Conservation (phyloP, 2,888 invertebrate genomes). For the Metallyticus violacea region DNA sequence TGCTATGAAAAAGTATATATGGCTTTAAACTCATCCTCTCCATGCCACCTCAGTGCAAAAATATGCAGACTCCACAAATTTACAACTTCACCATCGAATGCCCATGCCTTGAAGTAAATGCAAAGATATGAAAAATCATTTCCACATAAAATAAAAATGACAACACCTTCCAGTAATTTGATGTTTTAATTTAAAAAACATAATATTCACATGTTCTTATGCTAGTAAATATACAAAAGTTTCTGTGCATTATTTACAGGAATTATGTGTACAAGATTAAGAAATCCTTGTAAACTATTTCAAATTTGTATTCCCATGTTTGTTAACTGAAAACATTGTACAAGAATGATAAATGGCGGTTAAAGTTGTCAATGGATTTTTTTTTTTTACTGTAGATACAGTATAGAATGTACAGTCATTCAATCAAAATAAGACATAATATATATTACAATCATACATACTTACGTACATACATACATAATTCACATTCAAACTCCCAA, state of each 20-base stretch:
- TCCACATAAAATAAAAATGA: too few species aligned
- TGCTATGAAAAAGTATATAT: too few species aligned
- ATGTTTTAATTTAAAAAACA: slow-evolving; percentile 16
- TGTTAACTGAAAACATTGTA: slow-evolving; percentile 15
- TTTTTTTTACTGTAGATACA: slow-evolving; percentile 30
- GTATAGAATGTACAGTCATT: slow-evolving; percentile 33
- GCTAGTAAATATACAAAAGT: slow-evolving; percentile 21
- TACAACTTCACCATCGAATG: too few species aligned
- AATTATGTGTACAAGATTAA: slow-evolving; percentile 23
- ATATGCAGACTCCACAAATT: too few species aligned
- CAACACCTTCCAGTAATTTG: background rate
- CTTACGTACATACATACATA: slow-evolving; percentile 28
- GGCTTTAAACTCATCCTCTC: too few species aligned
- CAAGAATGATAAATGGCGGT: background rate
- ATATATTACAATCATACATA: slow-evolving; percentile 35
- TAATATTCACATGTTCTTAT: slow-evolving; percentile 16
- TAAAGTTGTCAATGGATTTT: slow-evolving; percentile 23
- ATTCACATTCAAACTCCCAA: slow-evolving; percentile 28
- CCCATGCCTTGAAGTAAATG: too few species aligned
- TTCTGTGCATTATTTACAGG: slow-evolving; percentile 30
- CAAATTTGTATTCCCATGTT: slow-evolving; percentile 1
- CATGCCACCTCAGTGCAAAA: too few species aligned
- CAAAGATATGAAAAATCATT: too few species aligned
- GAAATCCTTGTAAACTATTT: slow-evolving; percentile 24
- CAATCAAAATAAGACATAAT: slow-evolving; percentile 23